Evolutionary conservation across 2,113 vertebrate genomes (phyloP), one percentile per base, ranked within the genome.

Genomic region (Canis aureus): DNA sequence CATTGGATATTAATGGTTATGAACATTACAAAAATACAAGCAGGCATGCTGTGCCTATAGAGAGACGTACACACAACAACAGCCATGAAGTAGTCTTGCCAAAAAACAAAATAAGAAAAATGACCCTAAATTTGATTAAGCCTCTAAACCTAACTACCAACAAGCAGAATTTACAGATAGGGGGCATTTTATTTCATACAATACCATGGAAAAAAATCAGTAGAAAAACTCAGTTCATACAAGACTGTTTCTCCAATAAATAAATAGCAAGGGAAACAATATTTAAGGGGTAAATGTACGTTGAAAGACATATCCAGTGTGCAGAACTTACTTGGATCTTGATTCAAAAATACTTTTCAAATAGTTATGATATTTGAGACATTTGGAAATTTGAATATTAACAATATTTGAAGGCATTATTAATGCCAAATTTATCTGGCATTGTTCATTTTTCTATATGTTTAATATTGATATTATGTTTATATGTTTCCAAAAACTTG

Each of bases 371-470:
- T 16, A 89, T 60, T 95, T 49, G 64, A 86, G 22, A 76, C 8
- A 67, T 85, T 85, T 86, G 51, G 49, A 95, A 85, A 86, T 92
- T 76, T 97, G 62, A 95, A 85, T 6, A 79, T 20, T 95, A 82
- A 71, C 11, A 23, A 57, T 38, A 82, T 43, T 73, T 85, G 53
- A 80, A 59, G 64, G 57, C 73, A 62, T 80, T 43, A 43, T 43
- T 43, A 43, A 43, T 43, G 43, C 43, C 43, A 43, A 43, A 43
- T 43, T 6, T 43, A 5, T 86, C 29, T 86, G 73, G 10, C 19
- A 67, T 55, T 66, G 15, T 62, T 86, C 35, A 53, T 92, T 22
- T 35, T 64, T 69, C 69, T 90, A 20, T 81, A 62, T 62, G 19
- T 57, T 92, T 97, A 27, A 51, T 60, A 80, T 51, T 82, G 17